phyloP scores from a whole-genome alignment of 2,113 vertebrate species.

The Sprattus sprattus region DNA sequence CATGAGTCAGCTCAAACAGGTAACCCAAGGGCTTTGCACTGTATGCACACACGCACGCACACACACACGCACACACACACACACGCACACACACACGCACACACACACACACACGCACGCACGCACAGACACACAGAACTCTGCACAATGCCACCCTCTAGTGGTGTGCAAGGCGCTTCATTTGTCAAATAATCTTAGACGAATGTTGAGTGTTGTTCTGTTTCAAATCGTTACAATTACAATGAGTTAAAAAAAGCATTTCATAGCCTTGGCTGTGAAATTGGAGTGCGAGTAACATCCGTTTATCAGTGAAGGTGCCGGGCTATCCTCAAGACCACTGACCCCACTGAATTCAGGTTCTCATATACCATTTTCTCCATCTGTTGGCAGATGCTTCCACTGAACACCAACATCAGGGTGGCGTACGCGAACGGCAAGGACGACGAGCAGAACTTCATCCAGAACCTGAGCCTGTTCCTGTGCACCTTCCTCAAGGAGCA shows the following conservation, averaged over 20 bases:
- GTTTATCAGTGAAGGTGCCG: background rate
- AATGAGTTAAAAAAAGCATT: no score
- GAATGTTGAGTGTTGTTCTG: background rate
- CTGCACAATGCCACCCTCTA: background rate
- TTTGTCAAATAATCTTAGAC: background rate
- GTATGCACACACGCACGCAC: conserved; percentile 13
- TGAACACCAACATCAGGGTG: conserved; percentile 94
- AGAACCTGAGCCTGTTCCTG: conserved; percentile 95
- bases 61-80: no score
- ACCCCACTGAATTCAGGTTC: background rate
- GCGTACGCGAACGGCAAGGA: conserved; percentile 95
- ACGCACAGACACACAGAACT: background rate
- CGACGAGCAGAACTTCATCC: conserved; percentile 96
- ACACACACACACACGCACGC: conserved; percentile 8
- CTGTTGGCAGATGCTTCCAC: conserved; percentile 84
- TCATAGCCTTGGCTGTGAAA: no score
- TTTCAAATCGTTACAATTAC: no score
- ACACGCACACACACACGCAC: conserved; percentile 16
- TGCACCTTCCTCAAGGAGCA: conserved; percentile 97
- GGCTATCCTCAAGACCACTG: background rate
- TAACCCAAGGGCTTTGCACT: conserved; percentile 52
- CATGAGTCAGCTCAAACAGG: conserved; percentile 96
- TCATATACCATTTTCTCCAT: background rate
- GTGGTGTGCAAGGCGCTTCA: background rate
- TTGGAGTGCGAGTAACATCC: no score